Base-by-base conservation (phyloP, 1,140 invertebrate species). In the Maconellicoccus hirsutus region DNA sequence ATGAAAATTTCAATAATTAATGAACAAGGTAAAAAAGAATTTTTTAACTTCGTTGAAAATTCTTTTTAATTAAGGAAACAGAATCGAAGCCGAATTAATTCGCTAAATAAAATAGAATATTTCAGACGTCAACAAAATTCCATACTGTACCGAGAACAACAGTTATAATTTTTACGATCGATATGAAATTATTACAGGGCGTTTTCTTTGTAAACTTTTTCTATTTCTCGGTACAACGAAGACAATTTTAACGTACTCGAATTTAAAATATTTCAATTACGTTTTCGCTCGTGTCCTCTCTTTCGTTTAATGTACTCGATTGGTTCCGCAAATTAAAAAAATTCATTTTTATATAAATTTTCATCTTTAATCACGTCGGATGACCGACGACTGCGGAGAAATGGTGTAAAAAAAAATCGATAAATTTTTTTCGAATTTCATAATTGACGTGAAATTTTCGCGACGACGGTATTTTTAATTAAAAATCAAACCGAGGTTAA, bases 1-100 rank as follows among this genome's bases (percentile, higher is more conserved):
- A 52, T 52, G 10, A 52, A 52, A 52, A 52, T 52, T 52, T 52
- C 42, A 52, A 52, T 52, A 52, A 52, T 52, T 52, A 52, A 52
- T 52, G 6, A 52, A 52, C 4, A 52, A 52, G 42, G 42, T 52
- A 52, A 52, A 16, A 16, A 19, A 16, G n/a, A 16, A 8, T 52
- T 52, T 16, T 52, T 52, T 8, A 8, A 8, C 3, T 16, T 8
- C 42, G 42, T 52, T 52, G 42, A 52, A 52, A 52, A 52, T 52
- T 52, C 42, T 8, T 19, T 52, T 52, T 52, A 52, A 52, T 52
- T 52, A 52, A 52, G 42, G 42, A 52, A 52, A 52, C n/a, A 52
- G 42, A 52, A 52, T 52, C n/a, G 16, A 52, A 52, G 29, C 12
- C 42, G 42, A 52, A 52, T 52, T 52, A 52, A 52, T 52, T 52